Evolutionary conservation across 2,888 invertebrate species (phyloP).

Genomic region (Andrena bicolor): DNA sequence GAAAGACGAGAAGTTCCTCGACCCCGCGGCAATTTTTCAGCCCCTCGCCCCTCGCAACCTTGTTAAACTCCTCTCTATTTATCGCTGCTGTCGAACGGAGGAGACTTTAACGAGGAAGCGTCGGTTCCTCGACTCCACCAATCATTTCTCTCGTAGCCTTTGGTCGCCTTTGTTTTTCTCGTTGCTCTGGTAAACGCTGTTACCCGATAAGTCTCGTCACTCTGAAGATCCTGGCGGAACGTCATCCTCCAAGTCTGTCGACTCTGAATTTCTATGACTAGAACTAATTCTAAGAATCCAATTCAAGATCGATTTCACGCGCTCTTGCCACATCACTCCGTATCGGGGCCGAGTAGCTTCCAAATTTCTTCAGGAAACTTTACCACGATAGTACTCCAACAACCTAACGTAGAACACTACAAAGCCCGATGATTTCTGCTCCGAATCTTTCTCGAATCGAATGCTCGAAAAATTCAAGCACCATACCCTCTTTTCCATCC

Average conservation of each 20-base stretch:
- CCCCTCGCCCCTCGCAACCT: conserved; percentile 46
- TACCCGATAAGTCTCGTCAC: no score
- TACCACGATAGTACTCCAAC: background rate
- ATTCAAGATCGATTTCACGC: conserved; percentile 47
- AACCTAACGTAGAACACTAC: no score
- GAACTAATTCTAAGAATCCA: conserved; percentile 50
- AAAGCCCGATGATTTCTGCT: no score
- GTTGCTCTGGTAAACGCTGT: no score
- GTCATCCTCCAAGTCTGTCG: no score
- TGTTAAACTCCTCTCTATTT: conserved; percentile 71
- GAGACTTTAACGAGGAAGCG: conserved; percentile 70
- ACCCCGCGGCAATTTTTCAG: conserved; percentile 48
- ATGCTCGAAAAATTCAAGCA: no score
- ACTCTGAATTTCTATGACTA: background rate
- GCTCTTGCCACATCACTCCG: conserved; percentile 31
- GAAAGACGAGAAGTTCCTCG: conserved; percentile 45
- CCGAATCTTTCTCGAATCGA: no score
- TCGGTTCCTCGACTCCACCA: conserved; percentile 63
- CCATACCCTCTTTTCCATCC: no score
- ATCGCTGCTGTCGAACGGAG: conserved; percentile 62
- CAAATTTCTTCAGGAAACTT: background rate
- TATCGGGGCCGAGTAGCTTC: conserved; percentile 5
- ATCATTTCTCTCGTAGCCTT: conserved; percentile 33
- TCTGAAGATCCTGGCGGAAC: no score
- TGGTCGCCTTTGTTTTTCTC: conserved; percentile 2